phyloP scores from a whole-genome alignment of 2,888 invertebrate species.

The Subacronicta megacephala region DNA sequence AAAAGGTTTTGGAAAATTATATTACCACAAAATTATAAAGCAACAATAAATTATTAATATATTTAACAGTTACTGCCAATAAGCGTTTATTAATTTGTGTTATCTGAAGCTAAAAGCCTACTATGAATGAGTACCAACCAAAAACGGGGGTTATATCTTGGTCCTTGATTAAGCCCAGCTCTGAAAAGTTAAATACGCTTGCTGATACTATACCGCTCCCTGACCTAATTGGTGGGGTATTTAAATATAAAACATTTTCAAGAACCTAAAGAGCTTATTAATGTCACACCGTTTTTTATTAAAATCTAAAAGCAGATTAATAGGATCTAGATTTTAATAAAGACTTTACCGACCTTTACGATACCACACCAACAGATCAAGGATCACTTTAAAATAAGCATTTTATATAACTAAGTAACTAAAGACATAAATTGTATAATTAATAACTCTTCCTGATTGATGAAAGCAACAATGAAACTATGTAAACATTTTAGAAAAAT shows the following conservation, averaged over 20 bases:
- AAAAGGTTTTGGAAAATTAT: no score
- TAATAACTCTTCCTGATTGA: no score
- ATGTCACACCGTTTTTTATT: no score
- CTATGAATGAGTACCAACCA: conserved; percentile 83
- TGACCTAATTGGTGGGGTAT: conserved; percentile 1
- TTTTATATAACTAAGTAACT: conserved; percentile 6
- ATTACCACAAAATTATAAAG: no score
- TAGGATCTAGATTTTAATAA: no score
- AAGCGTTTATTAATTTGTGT: conserved; percentile 30
- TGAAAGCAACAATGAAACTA: no score
- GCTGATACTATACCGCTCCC: conserved; percentile 59
- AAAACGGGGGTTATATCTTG: conserved; percentile 79
- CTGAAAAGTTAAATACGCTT: conserved; percentile 83
- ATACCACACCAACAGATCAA: background rate
- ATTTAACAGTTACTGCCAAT: conserved; percentile 6
- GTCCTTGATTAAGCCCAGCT: conserved; percentile 82
- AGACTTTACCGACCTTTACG: background rate
- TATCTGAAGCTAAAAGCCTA: conserved; percentile 62
- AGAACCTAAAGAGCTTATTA: no score
- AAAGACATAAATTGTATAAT: no score
- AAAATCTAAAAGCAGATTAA: no score
- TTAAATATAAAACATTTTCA: background rate
- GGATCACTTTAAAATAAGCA: conserved; percentile 8
- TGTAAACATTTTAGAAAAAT: no score
- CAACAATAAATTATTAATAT: conserved; percentile 24